Conservation (phyloP, 2,888 invertebrate genomes). For the Monopis laevigella region DNA sequence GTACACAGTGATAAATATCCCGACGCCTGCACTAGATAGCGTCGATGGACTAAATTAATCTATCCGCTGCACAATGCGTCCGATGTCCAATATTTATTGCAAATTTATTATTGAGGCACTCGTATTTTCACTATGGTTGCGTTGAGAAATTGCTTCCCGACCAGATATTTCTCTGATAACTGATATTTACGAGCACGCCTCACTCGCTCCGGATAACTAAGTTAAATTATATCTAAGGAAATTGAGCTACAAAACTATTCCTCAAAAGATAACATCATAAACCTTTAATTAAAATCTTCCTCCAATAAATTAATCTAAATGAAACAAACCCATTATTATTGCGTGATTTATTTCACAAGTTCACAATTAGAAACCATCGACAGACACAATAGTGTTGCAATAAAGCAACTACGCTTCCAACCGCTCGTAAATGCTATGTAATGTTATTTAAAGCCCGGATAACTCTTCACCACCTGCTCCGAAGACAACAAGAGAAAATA, state of each 20-base stretch:
- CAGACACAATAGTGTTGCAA: no score
- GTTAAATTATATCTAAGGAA: not conserved
- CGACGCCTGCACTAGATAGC: slow-evolving; percentile 23
- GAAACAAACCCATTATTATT: no score
- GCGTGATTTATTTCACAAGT: no score
- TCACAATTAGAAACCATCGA: no score
- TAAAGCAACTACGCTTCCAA: no score
- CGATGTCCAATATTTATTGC: slow-evolving; percentile 24
- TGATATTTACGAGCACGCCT: slow-evolving; percentile 7
- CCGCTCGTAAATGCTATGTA: not conserved
- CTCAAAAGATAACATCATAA: no score
- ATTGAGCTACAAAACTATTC: no score
- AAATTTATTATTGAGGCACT: slow-evolving; percentile 22
- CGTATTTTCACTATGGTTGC: slow-evolving; percentile 9
- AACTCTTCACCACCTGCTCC: not conserved
- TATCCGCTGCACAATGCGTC: slow-evolving; percentile 30
- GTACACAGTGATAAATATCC: slow-evolving; percentile 29
- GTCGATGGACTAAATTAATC: slow-evolving; percentile 31
- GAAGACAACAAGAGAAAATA: slow-evolving; percentile 2
- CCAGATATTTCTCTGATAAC: slow-evolving; percentile 12
- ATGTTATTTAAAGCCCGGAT: not conserved
- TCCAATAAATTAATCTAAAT: no score
- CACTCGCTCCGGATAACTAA: not conserved
- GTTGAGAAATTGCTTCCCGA: slow-evolving; percentile 11
- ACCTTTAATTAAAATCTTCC: no score